Evolutionary conservation across 1,140 invertebrate genomes (phyloP).

Genomic region (Aphelenchoides besseyi): DNA sequence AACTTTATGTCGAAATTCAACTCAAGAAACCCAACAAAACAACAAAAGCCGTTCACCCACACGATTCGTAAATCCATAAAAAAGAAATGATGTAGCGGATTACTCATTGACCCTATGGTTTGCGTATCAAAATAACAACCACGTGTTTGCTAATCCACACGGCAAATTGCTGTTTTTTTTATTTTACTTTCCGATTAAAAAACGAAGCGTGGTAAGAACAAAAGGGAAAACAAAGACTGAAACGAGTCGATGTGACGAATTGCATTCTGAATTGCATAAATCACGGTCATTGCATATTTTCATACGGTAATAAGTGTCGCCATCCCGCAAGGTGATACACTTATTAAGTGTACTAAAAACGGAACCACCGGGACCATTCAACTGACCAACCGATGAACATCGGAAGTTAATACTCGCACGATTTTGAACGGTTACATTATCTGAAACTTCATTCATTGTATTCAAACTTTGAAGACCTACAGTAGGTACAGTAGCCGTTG

Average conservation of each 20-base stretch:
- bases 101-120: background rate
- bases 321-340: background rate
- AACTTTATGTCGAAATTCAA: background rate
- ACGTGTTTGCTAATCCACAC: background rate
- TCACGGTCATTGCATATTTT: conserved; percentile 17
- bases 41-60: background rate
- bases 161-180: background rate
- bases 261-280: conserved; percentile 4
- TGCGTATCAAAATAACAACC: too few relatives aligned
- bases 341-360: conserved; percentile 12
- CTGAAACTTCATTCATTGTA: background rate
- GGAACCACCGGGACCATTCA: conserved; percentile 1
- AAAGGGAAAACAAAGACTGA: background rate
- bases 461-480: background rate
- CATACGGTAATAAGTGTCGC: background rate
- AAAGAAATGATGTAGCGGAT: too few relatives aligned
- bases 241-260: background rate
- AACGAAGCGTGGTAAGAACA: background rate
- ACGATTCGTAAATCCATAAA: background rate
- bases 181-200: background rate
- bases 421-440: conserved; percentile 1
- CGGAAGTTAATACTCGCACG: background rate
- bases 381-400: background rate
- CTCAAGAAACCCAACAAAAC: background rate
- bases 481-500: conserved; percentile 19